These are phyloP conservation scores for Pluvialis apricaria DNA, from an alignment of 2,113 vertebrate genomes.

Conservation along the genomic window DNA sequence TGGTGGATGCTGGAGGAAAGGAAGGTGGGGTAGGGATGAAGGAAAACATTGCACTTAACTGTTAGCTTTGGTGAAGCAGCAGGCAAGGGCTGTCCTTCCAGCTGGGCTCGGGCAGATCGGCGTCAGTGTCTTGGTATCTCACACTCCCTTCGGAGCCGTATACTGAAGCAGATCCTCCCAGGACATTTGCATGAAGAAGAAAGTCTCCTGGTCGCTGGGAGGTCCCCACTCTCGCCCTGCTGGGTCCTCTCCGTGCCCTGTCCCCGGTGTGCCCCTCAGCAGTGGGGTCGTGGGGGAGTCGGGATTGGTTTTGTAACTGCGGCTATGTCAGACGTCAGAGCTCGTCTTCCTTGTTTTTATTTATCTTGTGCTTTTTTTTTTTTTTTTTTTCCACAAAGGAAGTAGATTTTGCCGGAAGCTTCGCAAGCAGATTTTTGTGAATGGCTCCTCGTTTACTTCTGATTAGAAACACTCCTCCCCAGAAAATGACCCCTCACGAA, in stretches of 20 bases:
- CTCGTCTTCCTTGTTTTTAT: neutral
- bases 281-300: accelerated
- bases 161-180: neutral
- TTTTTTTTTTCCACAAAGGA: neutral
- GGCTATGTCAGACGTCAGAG: neutral
- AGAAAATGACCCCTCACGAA: accelerated
- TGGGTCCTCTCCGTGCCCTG: accelerated
- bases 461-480: neutral
- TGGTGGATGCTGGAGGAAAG: neutral
- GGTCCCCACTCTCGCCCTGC: accelerated
- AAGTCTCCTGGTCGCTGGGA: neutral
- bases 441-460: neutral
- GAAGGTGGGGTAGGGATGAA: neutral
- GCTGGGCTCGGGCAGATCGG: neutral
- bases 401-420: neutral
- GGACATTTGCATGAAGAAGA: neutral
- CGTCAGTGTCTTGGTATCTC: accelerated
- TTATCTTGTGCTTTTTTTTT: neutral
- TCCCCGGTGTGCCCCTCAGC: neutral
- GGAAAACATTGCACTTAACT: neutral
- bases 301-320: neutral
- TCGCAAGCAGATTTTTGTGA: neutral
- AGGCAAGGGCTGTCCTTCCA: neutral
- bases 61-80: neutral
- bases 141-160: neutral